A percentile compares a stretch with the other conserved stretches of the same genome.
Evolutionary conservation across 2,113 vertebrate genomes (phyloP).

Genomic region (Aphyosemion australe): DNA sequence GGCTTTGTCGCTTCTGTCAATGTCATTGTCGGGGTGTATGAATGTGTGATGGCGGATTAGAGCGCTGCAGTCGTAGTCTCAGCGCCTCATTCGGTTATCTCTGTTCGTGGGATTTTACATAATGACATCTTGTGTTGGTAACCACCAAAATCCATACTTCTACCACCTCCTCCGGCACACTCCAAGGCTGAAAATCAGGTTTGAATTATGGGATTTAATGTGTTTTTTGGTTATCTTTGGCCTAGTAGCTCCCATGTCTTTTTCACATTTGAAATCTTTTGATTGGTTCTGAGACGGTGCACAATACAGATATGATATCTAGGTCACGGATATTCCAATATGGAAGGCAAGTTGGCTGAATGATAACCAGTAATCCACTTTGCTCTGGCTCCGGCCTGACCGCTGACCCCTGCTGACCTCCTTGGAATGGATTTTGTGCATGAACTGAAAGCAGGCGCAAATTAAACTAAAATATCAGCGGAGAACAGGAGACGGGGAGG

Average conservation of each 20-base stretch:
- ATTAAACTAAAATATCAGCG: conserved; percentile 85
- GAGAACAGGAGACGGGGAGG: conserved; percentile 14
- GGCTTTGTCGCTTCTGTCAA: conserved; percentile 16
- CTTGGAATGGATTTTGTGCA: conserved; percentile 93
- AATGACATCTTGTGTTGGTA: conserved; percentile 21
- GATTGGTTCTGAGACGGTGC: conserved; percentile 48
- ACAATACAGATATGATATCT: conserved; percentile 57
- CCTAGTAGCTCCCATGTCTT: conserved; percentile 9
- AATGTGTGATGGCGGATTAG: conserved; percentile 19
- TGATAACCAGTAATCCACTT: conserved; percentile 87
- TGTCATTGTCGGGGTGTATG: not conserved
- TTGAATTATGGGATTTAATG: conserved; percentile 53
- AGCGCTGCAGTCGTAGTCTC: conserved; percentile 6
- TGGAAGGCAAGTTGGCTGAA: conserved; percentile 72
- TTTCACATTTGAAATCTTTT: conserved; percentile 59
- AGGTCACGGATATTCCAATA: conserved; percentile 57
- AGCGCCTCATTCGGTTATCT: conserved; percentile 6
- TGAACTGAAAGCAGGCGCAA: conserved; percentile 85
- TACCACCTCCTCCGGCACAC: conserved; percentile 3
- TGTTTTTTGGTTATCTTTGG: conserved; percentile 33
- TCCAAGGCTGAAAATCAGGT: conserved; percentile 50
- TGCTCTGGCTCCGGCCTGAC: conserved; percentile 76
- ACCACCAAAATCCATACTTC: conserved; percentile 29
- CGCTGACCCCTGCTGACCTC: conserved; percentile 88
- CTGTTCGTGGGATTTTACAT: conserved; percentile 22